phyloP scores from a whole-genome alignment of 2,797 vertebrate species.

The Enteromius anoplus region DNA sequence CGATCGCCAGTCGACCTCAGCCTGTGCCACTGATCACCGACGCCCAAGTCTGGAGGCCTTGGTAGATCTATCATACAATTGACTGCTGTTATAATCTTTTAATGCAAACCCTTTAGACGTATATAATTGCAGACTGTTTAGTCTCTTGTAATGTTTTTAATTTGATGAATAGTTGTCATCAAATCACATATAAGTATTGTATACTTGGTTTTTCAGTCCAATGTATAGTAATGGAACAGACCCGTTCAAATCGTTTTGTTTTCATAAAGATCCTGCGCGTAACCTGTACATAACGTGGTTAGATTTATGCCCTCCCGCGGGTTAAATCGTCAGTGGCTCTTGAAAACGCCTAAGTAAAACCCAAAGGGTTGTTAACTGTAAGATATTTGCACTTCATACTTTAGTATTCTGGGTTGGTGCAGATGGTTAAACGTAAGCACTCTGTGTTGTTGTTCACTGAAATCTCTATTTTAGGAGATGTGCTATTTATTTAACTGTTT shows the following conservation, averaged over 20 bases:
- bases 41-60: constrained; percentile 74
- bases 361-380: constrained; percentile 76
- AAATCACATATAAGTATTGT: constrained; percentile 71
- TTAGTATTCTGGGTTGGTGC: constrained; percentile 71
- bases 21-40: constrained; percentile 36
- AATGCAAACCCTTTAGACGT: constrained; percentile 60
- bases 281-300: constrained; percentile 75
- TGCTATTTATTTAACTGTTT: constrained; percentile 47
- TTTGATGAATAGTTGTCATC: constrained; percentile 64
- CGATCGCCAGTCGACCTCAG: constrained; percentile 44
- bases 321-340: constrained; percentile 74
- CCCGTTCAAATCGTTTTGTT: constrained; percentile 72
- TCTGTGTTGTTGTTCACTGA: constrained; percentile 67
- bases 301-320: constrained; percentile 72
- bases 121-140: constrained; percentile 28
- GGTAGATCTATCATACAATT: constrained; percentile 60
- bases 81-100: constrained; percentile 2
- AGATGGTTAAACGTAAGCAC: constrained; percentile 72
- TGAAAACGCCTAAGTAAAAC: constrained; percentile 81
- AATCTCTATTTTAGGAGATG: constrained; percentile 72
- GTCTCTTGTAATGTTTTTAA: constrained; percentile 43
- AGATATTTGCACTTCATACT: constrained; percentile 72
- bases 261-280: constrained; percentile 69
- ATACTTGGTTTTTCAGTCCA: constrained; percentile 73
- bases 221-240: constrained; percentile 67